Conservation (phyloP, 2,888 invertebrate genomes). For the Drosophila robusta region DNA sequence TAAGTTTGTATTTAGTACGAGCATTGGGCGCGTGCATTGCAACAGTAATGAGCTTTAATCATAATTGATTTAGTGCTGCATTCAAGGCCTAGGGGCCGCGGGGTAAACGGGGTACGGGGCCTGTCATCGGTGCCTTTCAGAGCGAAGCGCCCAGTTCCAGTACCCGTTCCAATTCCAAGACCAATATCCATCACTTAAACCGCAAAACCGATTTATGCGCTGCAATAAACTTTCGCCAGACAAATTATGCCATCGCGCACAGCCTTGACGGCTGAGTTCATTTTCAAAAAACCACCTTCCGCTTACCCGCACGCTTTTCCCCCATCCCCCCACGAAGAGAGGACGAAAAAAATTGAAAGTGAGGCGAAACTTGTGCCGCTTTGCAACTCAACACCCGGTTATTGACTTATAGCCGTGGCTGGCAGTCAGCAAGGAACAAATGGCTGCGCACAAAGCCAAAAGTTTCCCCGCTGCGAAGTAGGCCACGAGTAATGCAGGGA, state of each 20-base stretch:
- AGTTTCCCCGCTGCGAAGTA: slow-evolving; percentile 36
- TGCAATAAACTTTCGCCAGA: slow-evolving; percentile 63
- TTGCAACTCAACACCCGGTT: slow-evolving; percentile 76
- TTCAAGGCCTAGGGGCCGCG: background rate
- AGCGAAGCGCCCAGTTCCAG: slow-evolving; percentile 7
- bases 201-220: slow-evolving; percentile 62
- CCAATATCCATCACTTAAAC: slow-evolving; percentile 45
- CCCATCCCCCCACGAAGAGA: slow-evolving; percentile 13
- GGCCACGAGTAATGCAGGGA: slow-evolving; percentile 42
- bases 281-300: slow-evolving; percentile 52
- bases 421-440: slow-evolving; percentile 41
- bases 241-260: slow-evolving; percentile 60
- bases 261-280: slow-evolving; percentile 54
- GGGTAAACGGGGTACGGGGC: too few relatives aligned
- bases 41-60: slow-evolving; percentile 77
- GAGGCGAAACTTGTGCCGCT: slow-evolving; percentile 49
- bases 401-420: slow-evolving; percentile 68
- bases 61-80: slow-evolving; percentile 72
- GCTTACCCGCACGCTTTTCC: background rate
- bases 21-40: slow-evolving; percentile 52
- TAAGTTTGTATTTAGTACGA: slow-evolving; percentile 54
- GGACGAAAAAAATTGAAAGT: slow-evolving; percentile 6
- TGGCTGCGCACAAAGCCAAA: slow-evolving; percentile 53
- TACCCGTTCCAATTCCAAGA: slow-evolving; percentile 15
- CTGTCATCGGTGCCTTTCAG: slow-evolving; percentile 60